phyloP scores from a whole-genome alignment of 2,797 vertebrate genomes.

The Geotrypetes seraphini region DNA sequence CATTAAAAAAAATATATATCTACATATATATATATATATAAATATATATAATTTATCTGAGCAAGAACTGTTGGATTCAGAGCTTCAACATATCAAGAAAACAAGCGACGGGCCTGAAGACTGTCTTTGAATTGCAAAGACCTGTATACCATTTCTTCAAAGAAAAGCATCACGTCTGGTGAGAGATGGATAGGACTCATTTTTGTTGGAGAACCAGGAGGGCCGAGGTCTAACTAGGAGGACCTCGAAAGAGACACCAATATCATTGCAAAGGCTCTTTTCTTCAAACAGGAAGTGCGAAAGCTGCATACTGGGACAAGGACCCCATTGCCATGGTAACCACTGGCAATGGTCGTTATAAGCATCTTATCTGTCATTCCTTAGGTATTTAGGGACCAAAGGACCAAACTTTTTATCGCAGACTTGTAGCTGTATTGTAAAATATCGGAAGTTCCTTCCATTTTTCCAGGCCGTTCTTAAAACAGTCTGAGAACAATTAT shows the following conservation, averaged over 20 bases:
- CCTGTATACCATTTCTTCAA: constrained; percentile 67
- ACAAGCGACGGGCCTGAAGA: constrained; percentile 68
- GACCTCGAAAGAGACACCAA: constrained; percentile 62
- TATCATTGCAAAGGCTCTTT: constrained; percentile 59
- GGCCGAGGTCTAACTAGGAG: constrained; percentile 54
- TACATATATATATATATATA: constrained; percentile 59
- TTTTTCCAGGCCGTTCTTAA: constrained; percentile 82
- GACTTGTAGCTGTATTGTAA: constrained; percentile 94
- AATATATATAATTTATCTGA: constrained; percentile 60
- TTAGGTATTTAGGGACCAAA: constrained; percentile 99
- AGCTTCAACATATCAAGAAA: constrained; percentile 78
- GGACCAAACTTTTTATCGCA: constrained; percentile 99
- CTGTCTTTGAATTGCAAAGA: constrained; percentile 61
- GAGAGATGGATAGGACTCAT: constrained; percentile 54
- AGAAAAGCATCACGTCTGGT: constrained; percentile 59
- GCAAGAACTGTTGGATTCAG: constrained; percentile 80
- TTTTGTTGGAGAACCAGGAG: constrained; percentile 53
- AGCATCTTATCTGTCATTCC: constrained; percentile 97
- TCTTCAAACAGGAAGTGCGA: constrained; percentile 65
- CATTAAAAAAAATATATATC: constrained; percentile 67
- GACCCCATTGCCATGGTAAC: constrained; percentile 71
- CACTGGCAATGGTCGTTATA: constrained; percentile 76
- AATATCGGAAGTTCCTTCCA: constrained; percentile 81
- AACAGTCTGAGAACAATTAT: constrained; percentile 76
- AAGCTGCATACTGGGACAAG: constrained; percentile 74